Base-by-base conservation (phyloP, 2,113 vertebrate species). In the Dicaeum eximium region DNA sequence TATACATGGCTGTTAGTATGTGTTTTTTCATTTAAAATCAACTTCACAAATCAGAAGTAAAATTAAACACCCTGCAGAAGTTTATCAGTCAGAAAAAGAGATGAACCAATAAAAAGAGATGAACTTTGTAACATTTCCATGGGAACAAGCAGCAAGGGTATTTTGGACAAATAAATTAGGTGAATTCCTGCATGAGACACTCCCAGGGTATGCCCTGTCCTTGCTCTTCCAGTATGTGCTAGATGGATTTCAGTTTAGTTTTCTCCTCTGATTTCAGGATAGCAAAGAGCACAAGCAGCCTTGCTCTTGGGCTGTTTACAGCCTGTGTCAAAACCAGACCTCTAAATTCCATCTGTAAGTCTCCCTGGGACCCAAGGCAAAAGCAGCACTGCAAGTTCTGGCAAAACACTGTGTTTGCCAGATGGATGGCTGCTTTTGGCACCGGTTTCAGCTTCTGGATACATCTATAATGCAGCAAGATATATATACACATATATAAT, bases 361-460 rank as follows among this genome's bases (percentile, higher is more conserved):
- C 61, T 83, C 40, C n/a, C 61, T 22, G 50, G 64, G 60, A 88
- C 86, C n/a, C 61, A 88, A 60, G 72, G 70, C 70, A 95, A 96
- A 56, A 92, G 84, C 65, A 92, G 82, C 18, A 42, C 57, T 80
- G 9, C 53, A 58, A 77, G 20, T 86, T 92, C 88, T 88, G 77
- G 81, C 81, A 86, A 80, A 93, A 67, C 33, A 42, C 64, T 20
- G 37, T 51, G 37, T 86, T 80, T 93, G 80, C 87, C 75, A 93
- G 88, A 92, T 80, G 75, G 86, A 88, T 83, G 88, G 69, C 51
- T 86, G 65, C 90, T 92, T 88, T 83, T 86, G 88, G 90, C 88
- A 86, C 28, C 33, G 45, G 30, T 79, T 94, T 64, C 88, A 81
- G 92, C 92, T 96, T 86, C 95, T 96, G 90, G 69, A 71, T 71